phyloP scores from a whole-genome alignment of 2,113 vertebrate genomes.

The Hylia prasina region DNA sequence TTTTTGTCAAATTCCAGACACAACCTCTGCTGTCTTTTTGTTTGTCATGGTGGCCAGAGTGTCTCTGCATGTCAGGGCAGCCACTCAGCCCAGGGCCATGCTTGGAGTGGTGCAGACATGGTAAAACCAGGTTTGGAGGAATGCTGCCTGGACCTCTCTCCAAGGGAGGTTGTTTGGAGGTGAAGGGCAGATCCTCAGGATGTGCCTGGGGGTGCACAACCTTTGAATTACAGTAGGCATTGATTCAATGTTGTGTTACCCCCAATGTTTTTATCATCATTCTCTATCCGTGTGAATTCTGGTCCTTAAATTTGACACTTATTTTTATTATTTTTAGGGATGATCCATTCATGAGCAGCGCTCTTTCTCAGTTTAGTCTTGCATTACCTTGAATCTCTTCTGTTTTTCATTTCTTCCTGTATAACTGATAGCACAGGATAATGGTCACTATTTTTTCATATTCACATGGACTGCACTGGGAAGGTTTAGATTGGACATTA shows the following conservation, averaged over 20 bases:
- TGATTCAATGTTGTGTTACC: neutral
- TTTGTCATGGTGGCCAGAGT: neutral
- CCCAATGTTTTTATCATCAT: fast-evolving
- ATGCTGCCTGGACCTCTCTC: fast-evolving
- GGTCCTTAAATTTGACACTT: neutral
- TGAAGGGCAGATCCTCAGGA: neutral
- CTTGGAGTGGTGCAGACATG: neutral
- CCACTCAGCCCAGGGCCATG: fast-evolving
- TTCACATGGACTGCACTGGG: neutral
- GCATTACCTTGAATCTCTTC: neutral
- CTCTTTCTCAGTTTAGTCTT: neutral
- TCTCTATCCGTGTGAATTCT: neutral
- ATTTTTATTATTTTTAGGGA: neutral
- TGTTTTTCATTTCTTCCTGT: neutral
- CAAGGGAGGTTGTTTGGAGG: neutral
- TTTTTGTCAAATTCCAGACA: neutral
- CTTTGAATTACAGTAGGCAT: neutral
- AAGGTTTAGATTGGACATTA: neutral
- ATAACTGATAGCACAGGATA: fast-evolving
- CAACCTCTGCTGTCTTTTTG: neutral
- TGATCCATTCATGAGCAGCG: neutral
- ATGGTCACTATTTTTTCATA: fast-evolving
- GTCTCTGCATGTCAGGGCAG: neutral
- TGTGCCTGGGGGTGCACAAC: fast-evolving
- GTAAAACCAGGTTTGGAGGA: neutral